phyloP scores from a whole-genome alignment of 2,113 vertebrate species.

The Orientallactaga bullata region DNA sequence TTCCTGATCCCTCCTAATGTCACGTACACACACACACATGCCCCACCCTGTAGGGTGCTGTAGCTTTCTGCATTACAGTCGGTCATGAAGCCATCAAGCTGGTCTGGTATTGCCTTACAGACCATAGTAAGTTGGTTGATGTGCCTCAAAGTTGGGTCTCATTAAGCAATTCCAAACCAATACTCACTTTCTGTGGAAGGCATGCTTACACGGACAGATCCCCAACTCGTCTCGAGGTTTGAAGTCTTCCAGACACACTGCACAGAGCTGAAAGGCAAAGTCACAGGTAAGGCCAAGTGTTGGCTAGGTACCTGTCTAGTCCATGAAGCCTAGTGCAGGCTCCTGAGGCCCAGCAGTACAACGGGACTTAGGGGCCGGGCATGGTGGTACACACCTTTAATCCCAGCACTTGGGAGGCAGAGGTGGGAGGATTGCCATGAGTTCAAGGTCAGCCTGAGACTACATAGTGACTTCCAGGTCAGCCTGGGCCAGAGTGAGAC shows the following conservation, averaged over 20 bases:
- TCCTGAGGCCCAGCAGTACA: neutral
- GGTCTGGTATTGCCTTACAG: slow-evolving; percentile 10
- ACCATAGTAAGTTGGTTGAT: neutral
- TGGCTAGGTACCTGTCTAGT: neutral
- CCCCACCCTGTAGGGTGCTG: neutral
- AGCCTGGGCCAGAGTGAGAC: no score
- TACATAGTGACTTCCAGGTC: no score
- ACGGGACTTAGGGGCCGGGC: neutral
- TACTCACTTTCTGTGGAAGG: slow-evolving; percentile 99
- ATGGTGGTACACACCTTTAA: no score
- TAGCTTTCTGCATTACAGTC: slow-evolving; percentile 20
- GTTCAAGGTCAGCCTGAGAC: no score
- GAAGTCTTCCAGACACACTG: slow-evolving; percentile 99
- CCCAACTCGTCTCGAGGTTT: slow-evolving; percentile 98
- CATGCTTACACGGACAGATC: slow-evolving; percentile 99
- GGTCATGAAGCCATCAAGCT: neutral
- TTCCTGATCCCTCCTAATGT: neutral
- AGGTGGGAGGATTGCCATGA: no score
- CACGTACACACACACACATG: neutral
- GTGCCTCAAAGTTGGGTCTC: neutral
- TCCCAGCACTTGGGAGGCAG: no score
- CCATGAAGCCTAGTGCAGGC: neutral
- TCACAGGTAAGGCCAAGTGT: slow-evolving; percentile 23
- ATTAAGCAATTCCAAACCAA: neutral
- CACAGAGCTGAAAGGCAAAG: slow-evolving; percentile 92